phyloP scores from a whole-genome alignment of 2,888 invertebrate genomes.

The Alitta virens region DNA sequence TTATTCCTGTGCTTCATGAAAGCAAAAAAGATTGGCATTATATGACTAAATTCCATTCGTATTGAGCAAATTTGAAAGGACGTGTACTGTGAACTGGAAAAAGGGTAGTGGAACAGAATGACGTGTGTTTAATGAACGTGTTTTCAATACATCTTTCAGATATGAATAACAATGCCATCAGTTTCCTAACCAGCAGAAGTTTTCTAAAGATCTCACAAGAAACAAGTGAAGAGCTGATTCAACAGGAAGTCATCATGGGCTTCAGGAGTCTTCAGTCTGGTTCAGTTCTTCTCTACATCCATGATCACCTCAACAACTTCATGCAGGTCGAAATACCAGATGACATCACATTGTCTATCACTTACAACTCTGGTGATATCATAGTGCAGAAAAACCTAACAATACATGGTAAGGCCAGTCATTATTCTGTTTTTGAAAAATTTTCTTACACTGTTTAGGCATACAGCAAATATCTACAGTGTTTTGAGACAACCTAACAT shows the following conservation, averaged over 20 bases:
- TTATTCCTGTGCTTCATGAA: no score
- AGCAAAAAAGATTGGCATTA: no score
- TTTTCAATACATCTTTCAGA: conserved; percentile 69
- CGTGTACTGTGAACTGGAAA: no score
- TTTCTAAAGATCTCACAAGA: conserved; percentile 52
- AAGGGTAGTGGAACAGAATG: no score
- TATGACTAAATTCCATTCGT: no score
- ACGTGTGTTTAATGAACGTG: no score
- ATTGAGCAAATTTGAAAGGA: no score
- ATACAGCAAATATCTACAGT: no score
- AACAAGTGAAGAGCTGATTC: not conserved
- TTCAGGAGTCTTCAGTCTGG: conserved; percentile 83
- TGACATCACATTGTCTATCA: not conserved
- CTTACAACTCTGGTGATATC: not conserved
- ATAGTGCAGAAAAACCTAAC: conserved; percentile 4
- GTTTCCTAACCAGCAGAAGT: conserved; percentile 77
- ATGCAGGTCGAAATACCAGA: conserved; percentile 63
- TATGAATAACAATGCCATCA: conserved; percentile 84
- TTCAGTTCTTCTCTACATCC: conserved; percentile 73
- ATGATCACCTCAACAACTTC: conserved; percentile 91
- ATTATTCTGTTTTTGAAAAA: no score
- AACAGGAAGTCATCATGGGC: conserved; percentile 73
- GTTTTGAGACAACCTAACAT: no score
- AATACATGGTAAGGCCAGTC: no score
- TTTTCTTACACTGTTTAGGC: no score